phyloP scores from a whole-genome alignment of 2,888 invertebrate genomes.

The Zaprionus lineosus region DNA sequence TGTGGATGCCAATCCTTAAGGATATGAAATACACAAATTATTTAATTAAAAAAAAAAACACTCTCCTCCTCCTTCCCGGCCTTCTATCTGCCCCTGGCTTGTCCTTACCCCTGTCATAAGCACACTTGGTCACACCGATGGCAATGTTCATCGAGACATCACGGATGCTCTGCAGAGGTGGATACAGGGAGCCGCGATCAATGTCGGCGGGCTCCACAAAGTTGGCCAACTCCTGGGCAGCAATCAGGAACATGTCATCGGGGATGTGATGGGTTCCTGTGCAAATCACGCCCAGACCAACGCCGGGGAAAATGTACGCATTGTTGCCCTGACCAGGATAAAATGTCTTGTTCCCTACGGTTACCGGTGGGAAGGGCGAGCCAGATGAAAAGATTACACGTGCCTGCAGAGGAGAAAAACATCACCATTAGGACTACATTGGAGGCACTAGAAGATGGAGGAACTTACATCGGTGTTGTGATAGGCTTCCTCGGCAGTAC shows the following conservation, averaged over 20 bases:
- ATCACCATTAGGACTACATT: not conserved
- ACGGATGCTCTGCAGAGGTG: conserved; percentile 91
- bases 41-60: too few relatives aligned
- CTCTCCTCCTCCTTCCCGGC: too few relatives aligned
- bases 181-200: conserved; percentile 94
- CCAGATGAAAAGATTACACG: conserved; percentile 97
- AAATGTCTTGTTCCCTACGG: conserved; percentile 90
- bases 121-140: conserved; percentile 92
- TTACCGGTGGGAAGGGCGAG: conserved; percentile 95
- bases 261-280: conserved; percentile 96
- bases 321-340: conserved; percentile 98
- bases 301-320: conserved; percentile 98
- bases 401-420: conserved; percentile 86
- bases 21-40: too few relatives aligned
- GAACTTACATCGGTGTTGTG: conserved; percentile 91
- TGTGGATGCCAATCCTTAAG: conserved; percentile 89
- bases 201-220: conserved; percentile 93
- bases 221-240: conserved; percentile 93
- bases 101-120: conserved; percentile 91
- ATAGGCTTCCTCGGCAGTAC: conserved; percentile 98
- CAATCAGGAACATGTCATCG: conserved; percentile 96
- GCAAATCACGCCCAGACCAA: conserved; percentile 95
- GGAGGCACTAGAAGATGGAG: not conserved
- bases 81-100: not conserved
- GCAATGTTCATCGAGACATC: conserved; percentile 96